A percentile compares a stretch with the other conserved stretches of the same genome.
These are phyloP conservation scores for Poecile montanus DNA, from an alignment of 2,797 vertebrate species.

Conservation along the genomic window DNA sequence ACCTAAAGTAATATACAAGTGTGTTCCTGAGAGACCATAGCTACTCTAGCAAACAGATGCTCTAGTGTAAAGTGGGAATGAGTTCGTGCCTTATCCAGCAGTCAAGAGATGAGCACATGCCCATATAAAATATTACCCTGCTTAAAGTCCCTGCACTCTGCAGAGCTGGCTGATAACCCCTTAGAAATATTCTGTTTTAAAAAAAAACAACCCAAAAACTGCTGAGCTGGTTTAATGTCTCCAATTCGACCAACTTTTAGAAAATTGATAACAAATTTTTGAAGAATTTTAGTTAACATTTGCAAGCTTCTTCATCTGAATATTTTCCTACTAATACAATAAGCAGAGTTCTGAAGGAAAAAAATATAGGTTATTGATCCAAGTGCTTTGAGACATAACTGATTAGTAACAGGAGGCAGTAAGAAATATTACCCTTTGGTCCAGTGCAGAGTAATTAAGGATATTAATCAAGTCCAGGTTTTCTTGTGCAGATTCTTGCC, in stretches of 20 bases:
- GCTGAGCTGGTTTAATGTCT: neutral
- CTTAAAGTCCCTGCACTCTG: neutral
- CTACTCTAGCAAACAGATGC: neutral
- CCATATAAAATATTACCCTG: neutral
- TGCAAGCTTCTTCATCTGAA: neutral
- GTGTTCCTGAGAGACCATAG: neutral
- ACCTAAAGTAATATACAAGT: neutral
- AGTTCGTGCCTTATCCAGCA: neutral
- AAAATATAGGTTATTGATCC: conserved; percentile 47
- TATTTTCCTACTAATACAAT: neutral
- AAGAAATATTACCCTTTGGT: conserved; percentile 49
- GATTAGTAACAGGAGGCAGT: conserved; percentile 33
- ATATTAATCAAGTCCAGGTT: conserved; percentile 50
- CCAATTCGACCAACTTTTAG: neutral
- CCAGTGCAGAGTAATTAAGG: conserved; percentile 44
- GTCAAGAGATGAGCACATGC: neutral
- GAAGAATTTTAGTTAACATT: conserved; percentile 9
- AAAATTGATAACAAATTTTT: conserved; percentile 4
- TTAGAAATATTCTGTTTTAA: neutral
- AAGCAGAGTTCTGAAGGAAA: neutral
- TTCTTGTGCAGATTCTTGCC: conserved; percentile 1
- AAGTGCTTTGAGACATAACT: conserved; percentile 45
- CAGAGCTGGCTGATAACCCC: neutral
- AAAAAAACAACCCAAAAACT: neutral
- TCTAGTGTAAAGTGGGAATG: neutral